phyloP scores from a whole-genome alignment of 2,888 invertebrate genomes.

The Catocala sponsa region DNA sequence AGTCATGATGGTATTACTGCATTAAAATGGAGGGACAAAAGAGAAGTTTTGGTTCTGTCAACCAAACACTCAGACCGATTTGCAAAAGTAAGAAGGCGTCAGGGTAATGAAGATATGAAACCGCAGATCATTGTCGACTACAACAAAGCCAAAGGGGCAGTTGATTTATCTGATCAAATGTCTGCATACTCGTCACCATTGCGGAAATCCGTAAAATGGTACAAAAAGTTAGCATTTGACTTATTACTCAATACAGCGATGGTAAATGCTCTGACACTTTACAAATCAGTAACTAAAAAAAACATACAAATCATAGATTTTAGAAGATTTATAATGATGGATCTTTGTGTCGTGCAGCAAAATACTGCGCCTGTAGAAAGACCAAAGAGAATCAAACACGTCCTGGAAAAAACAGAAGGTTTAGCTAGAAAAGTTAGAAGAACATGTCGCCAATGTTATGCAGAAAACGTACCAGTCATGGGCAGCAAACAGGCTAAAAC shows the following conservation, averaged over 20 bases:
- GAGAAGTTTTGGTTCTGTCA: constrained; percentile 17
- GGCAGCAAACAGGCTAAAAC: constrained; percentile 32
- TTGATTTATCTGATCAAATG: constrained; percentile 43
- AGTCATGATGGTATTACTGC: constrained; percentile 9
- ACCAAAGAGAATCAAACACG: too few relatives aligned
- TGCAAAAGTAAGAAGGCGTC: background rate
- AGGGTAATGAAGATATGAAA: constrained; percentile 17
- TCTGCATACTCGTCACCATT: constrained; percentile 40
- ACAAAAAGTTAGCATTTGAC: constrained; percentile 47
- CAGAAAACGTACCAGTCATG: constrained; percentile 27
- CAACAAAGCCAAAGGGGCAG: constrained; percentile 39
- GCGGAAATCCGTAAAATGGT: constrained; percentile 45
- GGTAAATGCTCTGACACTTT: constrained; percentile 39
- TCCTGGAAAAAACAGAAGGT: constrained; percentile 11
- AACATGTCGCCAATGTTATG: constrained; percentile 31
- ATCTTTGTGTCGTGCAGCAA: too few relatives aligned
- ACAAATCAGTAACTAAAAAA: constrained; percentile 15
- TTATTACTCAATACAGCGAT: constrained; percentile 39
- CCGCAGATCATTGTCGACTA: constrained; percentile 37
- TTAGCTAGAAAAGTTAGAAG: constrained; percentile 25
- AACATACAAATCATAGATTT: constrained; percentile 19
- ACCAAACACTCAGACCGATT: constrained; percentile 23
- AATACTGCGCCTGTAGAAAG: too few relatives aligned
- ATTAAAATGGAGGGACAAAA: constrained; percentile 13
- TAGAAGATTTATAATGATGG: constrained; percentile 4